Percentiles rank a stretch among this genome's conserved stretches.
Evolutionary conservation across 2,113 vertebrate genomes (phyloP).

Genomic region (Marmota monax): DNA sequence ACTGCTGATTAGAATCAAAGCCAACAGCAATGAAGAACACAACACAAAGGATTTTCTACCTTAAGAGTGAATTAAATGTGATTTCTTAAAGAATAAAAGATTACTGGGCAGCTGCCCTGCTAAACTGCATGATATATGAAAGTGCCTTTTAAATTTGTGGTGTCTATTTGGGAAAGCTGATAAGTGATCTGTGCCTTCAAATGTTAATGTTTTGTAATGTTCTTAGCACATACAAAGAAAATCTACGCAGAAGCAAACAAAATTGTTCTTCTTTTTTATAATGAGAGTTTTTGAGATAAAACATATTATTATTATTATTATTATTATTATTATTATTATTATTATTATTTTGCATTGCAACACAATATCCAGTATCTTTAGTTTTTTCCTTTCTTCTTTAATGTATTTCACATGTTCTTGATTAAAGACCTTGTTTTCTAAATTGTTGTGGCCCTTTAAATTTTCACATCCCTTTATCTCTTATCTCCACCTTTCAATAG

Average conservation of each 20-base stretch:
- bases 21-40: background rate
- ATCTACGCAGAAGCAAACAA: slow-evolving; percentile 39
- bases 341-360: slow-evolving; percentile 40
- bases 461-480: slow-evolving; percentile 75
- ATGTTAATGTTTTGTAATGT: slow-evolving; percentile 62
- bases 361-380: slow-evolving; percentile 65
- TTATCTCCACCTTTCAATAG: background rate
- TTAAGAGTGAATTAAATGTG: background rate
- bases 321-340: background rate
- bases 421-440: slow-evolving; percentile 85
- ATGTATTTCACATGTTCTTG: slow-evolving; percentile 80
- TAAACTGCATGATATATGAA: background rate
- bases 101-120: background rate
- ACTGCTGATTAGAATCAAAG: background rate
- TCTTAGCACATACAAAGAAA: slow-evolving; percentile 57
- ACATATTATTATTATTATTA: background rate
- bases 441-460: slow-evolving; percentile 84
- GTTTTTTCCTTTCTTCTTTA: slow-evolving; percentile 61
- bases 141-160: background rate
- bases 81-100: background rate
- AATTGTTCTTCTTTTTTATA: slow-evolving; percentile 39
- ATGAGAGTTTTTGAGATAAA: slow-evolving; percentile 64
- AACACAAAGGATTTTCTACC: background rate
- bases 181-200: slow-evolving; percentile 46
- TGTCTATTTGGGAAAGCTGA: background rate